Conservation (phyloP, 2,113 vertebrate genomes). For the Lepus timidus region DNA sequence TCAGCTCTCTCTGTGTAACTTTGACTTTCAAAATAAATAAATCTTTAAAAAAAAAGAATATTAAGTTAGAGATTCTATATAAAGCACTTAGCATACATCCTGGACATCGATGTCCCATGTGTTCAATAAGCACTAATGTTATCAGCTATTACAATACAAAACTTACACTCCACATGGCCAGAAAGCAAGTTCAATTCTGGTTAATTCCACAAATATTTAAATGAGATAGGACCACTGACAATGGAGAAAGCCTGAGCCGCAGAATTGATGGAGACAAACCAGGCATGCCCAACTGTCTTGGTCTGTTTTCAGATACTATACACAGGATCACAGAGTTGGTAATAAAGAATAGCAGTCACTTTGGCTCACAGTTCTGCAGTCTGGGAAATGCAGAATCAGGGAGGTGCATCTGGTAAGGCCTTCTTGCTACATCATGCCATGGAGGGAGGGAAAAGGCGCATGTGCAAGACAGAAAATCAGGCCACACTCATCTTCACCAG, state of each 20-base stretch:
- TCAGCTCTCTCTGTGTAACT: no score
- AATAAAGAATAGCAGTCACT: background rate
- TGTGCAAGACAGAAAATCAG: background rate
- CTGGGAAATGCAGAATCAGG: background rate
- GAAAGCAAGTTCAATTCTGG: background rate
- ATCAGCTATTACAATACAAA: background rate
- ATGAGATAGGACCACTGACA: background rate
- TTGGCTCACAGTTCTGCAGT: background rate
- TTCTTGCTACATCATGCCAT: background rate
- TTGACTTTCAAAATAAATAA: no score
- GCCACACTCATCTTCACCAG: background rate
- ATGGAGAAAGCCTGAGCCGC: background rate
- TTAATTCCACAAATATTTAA: background rate
- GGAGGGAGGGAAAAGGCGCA: background rate
- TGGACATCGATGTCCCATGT: background rate
- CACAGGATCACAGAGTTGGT: background rate
- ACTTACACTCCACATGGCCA: background rate
- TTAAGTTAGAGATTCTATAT: background rate
- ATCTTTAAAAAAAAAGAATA: background rate
- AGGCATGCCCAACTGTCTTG: background rate
- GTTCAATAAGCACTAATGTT: background rate
- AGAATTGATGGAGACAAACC: background rate
- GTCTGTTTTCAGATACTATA: background rate
- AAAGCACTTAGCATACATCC: background rate
- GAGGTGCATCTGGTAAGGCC: background rate